phyloP scores from a whole-genome alignment of 1,140 invertebrate species.

The Vollenhovia emeryi region DNA sequence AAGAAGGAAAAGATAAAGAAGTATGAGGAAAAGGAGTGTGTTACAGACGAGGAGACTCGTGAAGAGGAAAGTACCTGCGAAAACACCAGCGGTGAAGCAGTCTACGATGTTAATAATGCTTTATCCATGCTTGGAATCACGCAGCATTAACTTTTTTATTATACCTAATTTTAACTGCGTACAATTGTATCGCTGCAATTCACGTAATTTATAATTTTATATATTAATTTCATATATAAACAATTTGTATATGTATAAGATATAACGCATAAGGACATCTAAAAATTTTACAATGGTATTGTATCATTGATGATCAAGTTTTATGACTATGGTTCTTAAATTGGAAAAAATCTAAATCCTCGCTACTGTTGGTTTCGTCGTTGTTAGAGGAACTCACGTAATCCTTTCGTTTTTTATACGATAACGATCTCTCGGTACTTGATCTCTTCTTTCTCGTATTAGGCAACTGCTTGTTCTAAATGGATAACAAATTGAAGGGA shows the following conservation, averaged over 20 bases:
- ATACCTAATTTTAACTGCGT: background rate
- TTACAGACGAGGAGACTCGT: conserved; percentile 5
- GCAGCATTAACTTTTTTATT: background rate
- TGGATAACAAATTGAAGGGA: background rate
- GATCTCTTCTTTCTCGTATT: background rate
- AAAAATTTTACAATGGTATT: background rate
- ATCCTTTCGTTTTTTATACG: background rate
- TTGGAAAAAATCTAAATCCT: conserved; percentile 11
- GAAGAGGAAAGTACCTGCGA: conserved; percentile 28
- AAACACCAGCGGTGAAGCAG: conserved; percentile 19
- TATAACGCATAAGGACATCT: background rate
- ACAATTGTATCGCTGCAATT: background rate
- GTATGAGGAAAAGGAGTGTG: conserved; percentile 24
- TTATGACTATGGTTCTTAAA: background rate
- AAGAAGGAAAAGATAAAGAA: conserved; percentile 59
- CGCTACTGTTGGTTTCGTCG: background rate
- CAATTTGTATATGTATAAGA: background rate
- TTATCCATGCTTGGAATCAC: conserved; percentile 57
- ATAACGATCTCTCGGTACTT: background rate
- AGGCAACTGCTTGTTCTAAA: conserved; percentile 3
- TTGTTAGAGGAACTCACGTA: background rate
- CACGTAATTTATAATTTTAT: background rate
- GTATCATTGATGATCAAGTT: background rate
- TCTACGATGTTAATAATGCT: conserved; percentile 75
- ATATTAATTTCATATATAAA: background rate